Evolutionary conservation across 1,140 invertebrate genomes (phyloP), one percentile per base, ranked within the genome.

Genomic region (Trachelipus rathkii): DNA sequence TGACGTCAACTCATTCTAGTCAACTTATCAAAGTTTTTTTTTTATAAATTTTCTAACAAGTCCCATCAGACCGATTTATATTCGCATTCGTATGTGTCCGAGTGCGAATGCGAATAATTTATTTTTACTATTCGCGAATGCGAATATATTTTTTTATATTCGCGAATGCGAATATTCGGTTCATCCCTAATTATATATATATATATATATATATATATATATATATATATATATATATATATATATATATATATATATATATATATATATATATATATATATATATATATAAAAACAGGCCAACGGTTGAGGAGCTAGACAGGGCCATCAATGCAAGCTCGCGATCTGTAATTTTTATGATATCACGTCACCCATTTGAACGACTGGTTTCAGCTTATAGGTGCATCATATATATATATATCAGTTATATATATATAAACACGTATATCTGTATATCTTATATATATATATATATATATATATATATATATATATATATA

Each of bases 321-420:
- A 87, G 87, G 78, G 90, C 89, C 23, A 87, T 92, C 33, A 78
- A n/a, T 78, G 23, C 21, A 8, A 10, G 69, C 79, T 0, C 53
- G 75, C 8, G 87, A 89, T 82, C 89, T 73, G 86, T 92, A 69
- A 91, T 92, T 74, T 94, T 96, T 83, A 87, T 96, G 68, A 95
- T 97, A 80, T 93, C 93, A 0, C 87, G 95, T 74, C 92, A 96
- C 86, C 95, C 95, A 10, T 89, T 96, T 79, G 94, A 97, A 84
- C 87, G 95, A 82, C 86, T 96, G 46, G 88, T 95, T 67, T 95
- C 93, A 60, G 94, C 93, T 15, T 97, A 95, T 85, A 89, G 93
- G 81, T 94, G n/a, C n/a, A n/a, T n/a, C n/a, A 95, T 83, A 96
- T 96, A n/a, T 88, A 96, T 78, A 89, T 93, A 78, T 91, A 91